These are phyloP conservation scores for Scomber colias DNA, from an alignment of 2,113 vertebrate genomes.

Conservation along the genomic window DNA sequence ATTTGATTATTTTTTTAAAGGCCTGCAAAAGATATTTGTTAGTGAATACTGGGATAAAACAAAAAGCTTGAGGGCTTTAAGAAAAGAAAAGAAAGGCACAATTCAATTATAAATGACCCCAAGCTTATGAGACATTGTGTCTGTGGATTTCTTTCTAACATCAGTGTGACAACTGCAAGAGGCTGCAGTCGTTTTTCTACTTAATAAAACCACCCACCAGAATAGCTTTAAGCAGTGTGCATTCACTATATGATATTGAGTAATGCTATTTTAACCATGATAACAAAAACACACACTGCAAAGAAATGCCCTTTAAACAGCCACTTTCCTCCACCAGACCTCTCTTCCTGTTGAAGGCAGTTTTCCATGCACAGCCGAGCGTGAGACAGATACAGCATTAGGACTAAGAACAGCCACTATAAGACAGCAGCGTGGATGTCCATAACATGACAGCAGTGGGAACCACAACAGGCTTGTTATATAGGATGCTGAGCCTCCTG, in stretches of 20 bases:
- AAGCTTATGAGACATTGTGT: background rate
- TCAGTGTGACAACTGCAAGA: background rate
- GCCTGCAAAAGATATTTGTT: background rate
- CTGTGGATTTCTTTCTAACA: slow-evolving; percentile 4
- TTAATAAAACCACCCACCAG: slow-evolving; percentile 30
- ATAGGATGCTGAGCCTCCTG: slow-evolving; percentile 3
- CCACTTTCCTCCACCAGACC: slow-evolving; percentile 10
- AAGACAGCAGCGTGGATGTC: slow-evolving; percentile 7
- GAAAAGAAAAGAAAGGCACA: background rate
- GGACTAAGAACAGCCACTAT: slow-evolving; percentile 27
- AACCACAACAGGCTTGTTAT: slow-evolving; percentile 32
- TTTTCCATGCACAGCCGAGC: slow-evolving; percentile 48
- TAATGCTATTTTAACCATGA: background rate
- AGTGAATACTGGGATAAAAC: background rate
- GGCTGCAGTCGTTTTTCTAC: slow-evolving; percentile 24
- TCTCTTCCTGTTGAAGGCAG: slow-evolving; percentile 7
- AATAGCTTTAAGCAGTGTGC: slow-evolving; percentile 8
- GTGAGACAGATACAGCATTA: slow-evolving; percentile 51
- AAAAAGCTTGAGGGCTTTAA: background rate
- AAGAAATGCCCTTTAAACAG: slow-evolving; percentile 20
- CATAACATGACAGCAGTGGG: slow-evolving; percentile 21
- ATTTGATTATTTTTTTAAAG: background rate
- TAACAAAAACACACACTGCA: slow-evolving; percentile 10
- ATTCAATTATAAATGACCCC: slow-evolving; percentile 18
- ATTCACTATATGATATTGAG: background rate